Evolutionary conservation across 2,888 invertebrate genomes (phyloP).

Genomic region (Scrobipalpa atriplicella): DNA sequence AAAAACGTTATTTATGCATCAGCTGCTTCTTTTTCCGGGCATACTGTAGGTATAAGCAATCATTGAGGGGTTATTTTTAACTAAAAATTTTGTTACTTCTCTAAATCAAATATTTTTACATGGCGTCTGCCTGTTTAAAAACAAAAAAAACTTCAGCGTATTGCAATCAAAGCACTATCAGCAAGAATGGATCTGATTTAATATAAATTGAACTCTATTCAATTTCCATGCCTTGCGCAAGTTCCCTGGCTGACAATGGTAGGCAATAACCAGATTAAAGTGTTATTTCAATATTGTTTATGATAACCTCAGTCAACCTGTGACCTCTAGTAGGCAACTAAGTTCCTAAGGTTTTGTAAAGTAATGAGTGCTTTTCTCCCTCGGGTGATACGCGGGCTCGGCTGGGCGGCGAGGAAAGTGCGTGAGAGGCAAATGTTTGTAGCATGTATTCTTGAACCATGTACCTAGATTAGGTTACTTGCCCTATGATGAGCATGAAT

Average conservation of each 20-base stretch:
- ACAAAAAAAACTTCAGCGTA: too few relatives aligned
- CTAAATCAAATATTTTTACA: too few relatives aligned
- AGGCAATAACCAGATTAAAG: background rate
- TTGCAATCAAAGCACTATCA: too few relatives aligned
- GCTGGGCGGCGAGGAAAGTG: background rate
- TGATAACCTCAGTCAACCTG: background rate
- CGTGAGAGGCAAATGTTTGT: slow-evolving; percentile 1
- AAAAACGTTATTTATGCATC: too few relatives aligned
- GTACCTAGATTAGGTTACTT: background rate
- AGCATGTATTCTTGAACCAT: too few relatives aligned
- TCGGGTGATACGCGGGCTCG: background rate
- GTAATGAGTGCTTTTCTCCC: background rate
- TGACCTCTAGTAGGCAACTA: background rate
- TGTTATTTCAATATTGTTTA: background rate
- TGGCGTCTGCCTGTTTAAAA: too few relatives aligned
- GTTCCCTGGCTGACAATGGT: background rate
- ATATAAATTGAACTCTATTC: too few relatives aligned
- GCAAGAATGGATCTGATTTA: too few relatives aligned
- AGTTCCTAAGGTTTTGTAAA: background rate
- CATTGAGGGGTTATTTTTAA: too few relatives aligned
- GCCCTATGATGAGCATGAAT: background rate
- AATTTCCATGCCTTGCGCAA: background rate
- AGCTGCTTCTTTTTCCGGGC: too few relatives aligned
- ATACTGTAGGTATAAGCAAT: too few relatives aligned
- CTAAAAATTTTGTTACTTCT: too few relatives aligned